Base-by-base conservation (phyloP, 2,888 invertebrate genomes). In the Melinaea marsaeus region DNA sequence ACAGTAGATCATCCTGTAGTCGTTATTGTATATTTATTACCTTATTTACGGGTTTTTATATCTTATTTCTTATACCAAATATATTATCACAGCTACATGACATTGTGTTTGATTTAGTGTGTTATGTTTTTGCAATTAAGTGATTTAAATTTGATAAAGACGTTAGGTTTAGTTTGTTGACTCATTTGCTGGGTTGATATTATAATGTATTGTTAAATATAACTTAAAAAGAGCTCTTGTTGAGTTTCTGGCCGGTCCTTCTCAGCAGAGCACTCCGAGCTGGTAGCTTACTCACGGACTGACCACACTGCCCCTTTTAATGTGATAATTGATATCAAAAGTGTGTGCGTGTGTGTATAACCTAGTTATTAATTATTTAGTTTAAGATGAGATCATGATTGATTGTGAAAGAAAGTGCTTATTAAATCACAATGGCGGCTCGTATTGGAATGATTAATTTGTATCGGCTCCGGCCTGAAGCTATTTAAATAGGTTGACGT, bases 1-100 rank as follows among this genome's bases (percentile, higher is more conserved):
- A 72, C 75, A 72, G 72, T 78, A 78, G 76, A 78, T 79, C 79
- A 78, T 77, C 73, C 70, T 55, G 72, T 64, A 68, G 71, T 69
- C 72, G 74, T 76, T 77, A 74, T 63, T 60, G 57, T 59, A 66
- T 67, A 60, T 66, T 68, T 68, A 66, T 68, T 46, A 32, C 61
- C 32, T 51, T 51, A 51, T 51, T 51, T 51, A 51, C 32, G 51
- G 32, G 9, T 51, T 51, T 51, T 51, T 51, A 32, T 51, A 9
- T 51, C 51, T 32, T 32, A 51, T 51, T 22, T 32, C 32, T 9
- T 32, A 1, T n/a, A 48, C n/a, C 5, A 75, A 71, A 51, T 51
- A 51, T 51, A 32, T 51, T 51, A 6, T 9, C 7, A 32, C 22
- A 32, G 51, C 51, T 48, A 4, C 4, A 6, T 51, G 7, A 22